Conservation (phyloP, 1,140 invertebrate species). For the Globodera rostochiensis region DNA sequence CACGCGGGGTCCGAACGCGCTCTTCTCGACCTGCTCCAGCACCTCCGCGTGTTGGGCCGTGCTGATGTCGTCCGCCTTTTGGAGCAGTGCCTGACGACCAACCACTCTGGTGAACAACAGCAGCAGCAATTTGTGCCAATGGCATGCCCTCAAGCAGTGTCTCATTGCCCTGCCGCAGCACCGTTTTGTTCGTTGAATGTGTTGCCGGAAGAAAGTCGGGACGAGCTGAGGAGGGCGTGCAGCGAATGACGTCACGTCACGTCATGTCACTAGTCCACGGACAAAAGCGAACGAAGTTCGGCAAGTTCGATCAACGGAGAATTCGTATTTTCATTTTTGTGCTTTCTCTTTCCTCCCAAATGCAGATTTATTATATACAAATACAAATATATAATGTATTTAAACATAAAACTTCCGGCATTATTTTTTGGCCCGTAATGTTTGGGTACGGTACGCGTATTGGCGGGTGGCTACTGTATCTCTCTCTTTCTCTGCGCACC, state of each 20-base stretch:
- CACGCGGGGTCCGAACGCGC: slow-evolving; percentile 51
- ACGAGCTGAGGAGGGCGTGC: slow-evolving; percentile 10
- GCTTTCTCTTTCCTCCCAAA: background rate
- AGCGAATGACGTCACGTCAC: background rate
- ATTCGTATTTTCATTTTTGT: background rate
- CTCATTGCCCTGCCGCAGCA: background rate
- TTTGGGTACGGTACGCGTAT: too few species aligned
- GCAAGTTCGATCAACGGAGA: background rate
- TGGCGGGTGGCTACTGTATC: too few species aligned
- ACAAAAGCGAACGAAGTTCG: background rate
- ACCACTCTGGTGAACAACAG: background rate
- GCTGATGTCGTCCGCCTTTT: slow-evolving; percentile 56
- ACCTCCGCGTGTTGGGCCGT: slow-evolving; percentile 59
- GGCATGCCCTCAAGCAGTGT: background rate
- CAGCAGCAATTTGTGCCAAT: background rate
- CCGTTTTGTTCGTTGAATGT: slow-evolving; percentile 10
- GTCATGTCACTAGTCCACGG: background rate
- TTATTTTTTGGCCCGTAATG: background rate
- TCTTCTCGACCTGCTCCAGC: slow-evolving; percentile 59
- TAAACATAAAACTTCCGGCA: background rate
- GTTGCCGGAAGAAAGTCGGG: slow-evolving; percentile 1
- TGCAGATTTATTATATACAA: background rate
- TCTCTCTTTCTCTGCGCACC: too few species aligned
- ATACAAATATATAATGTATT: background rate
- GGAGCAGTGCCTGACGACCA: slow-evolving; percentile 42